Conservation (phyloP, 2,888 invertebrate species). For the Hypercompe scribonia region DNA sequence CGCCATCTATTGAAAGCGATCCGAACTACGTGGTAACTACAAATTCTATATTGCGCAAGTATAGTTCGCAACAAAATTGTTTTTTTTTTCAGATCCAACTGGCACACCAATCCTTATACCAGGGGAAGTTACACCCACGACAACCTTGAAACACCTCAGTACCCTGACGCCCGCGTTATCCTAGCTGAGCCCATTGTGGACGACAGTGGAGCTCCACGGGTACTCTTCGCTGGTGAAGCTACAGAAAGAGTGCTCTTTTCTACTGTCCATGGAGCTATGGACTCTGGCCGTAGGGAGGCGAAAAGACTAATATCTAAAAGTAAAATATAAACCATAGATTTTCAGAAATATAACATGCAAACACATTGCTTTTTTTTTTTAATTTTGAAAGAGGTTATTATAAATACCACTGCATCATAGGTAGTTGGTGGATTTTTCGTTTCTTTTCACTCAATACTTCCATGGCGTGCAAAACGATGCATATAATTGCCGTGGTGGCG, state of each 20-base stretch:
- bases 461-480: too few relatives aligned
- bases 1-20: neutral
- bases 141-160: constrained; percentile 43
- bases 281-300: constrained; percentile 16
- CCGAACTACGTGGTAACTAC: too few relatives aligned
- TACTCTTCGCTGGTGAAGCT: constrained; percentile 21
- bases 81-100: constrained; percentile 83
- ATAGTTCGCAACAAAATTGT: too few relatives aligned
- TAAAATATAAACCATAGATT: constrained; percentile 7
- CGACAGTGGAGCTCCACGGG: constrained; percentile 11
- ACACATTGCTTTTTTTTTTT: too few relatives aligned
- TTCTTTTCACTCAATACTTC: too few relatives aligned
- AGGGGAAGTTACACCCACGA: constrained; percentile 87
- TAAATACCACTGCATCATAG: too few relatives aligned
- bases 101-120: constrained; percentile 88
- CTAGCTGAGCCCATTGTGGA: constrained; percentile 18
- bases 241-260: constrained; percentile 4
- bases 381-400: too few relatives aligned
- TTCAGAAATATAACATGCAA: too few relatives aligned
- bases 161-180: neutral
- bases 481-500: too few relatives aligned
- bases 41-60: too few relatives aligned
- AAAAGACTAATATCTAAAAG: constrained; percentile 11
- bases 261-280: constrained; percentile 18
- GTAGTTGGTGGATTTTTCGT: too few relatives aligned